Percentiles rank a stretch among this genome's conserved stretches.
Conservation (phyloP, 2,797 vertebrate genomes). For the Gorsachius magnificus region DNA sequence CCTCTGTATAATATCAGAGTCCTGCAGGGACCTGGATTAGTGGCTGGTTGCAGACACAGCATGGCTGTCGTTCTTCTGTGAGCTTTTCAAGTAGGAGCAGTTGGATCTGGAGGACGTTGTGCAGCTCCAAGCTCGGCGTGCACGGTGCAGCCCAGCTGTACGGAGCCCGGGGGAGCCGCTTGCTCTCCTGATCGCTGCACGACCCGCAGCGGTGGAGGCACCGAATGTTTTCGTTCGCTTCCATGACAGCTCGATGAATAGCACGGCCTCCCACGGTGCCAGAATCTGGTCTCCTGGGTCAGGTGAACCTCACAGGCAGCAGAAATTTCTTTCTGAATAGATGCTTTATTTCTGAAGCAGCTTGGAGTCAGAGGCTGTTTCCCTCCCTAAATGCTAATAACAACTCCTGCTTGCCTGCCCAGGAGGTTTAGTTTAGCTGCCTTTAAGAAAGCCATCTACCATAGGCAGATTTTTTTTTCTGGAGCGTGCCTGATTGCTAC, state of each 20-base stretch:
- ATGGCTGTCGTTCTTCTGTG: neutral
- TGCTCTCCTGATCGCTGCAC: neutral
- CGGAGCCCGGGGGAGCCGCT: neutral
- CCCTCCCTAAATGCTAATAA: neutral
- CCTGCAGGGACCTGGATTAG: neutral
- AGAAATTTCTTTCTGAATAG: neutral
- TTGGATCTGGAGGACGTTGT: neutral
- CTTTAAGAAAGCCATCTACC: neutral
- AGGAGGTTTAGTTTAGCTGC: neutral
- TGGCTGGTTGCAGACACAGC: neutral
- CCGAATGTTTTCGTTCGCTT: neutral
- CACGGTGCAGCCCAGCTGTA: neutral
- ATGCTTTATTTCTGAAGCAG: neutral
- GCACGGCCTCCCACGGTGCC: neutral
- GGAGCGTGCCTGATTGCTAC: neutral
- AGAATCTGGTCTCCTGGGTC: neutral
- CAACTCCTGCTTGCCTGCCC: neutral
- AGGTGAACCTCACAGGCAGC: conserved; percentile 23
- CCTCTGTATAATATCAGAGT: neutral
- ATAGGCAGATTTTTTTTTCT: neutral
- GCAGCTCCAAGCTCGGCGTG: neutral
- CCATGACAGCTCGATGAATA: neutral
- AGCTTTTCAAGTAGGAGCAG: neutral
- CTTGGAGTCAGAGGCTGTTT: neutral
- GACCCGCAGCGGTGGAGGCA: neutral